Base-by-base conservation (phyloP, 1,140 invertebrate species). In the Teleopsis dalmanni region DNA sequence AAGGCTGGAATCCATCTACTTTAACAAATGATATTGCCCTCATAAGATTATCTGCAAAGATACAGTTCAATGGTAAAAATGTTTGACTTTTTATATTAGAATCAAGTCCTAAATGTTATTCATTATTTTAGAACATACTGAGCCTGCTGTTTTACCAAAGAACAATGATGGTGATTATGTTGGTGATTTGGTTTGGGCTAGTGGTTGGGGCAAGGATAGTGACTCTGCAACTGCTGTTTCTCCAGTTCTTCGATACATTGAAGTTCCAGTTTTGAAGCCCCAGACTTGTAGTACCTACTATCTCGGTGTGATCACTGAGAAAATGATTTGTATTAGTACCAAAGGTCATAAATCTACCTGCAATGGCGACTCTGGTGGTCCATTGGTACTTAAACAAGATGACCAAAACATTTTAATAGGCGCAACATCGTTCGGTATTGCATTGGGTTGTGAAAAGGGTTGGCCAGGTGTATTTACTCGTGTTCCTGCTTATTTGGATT, bases 351-450 rank as follows among this genome's bases (percentile, higher is more conserved):
- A 51, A 25, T 69, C 65, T 22, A 68, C 55, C 45, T 69, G 65
- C 52, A 64, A 62, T 54, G 77, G 77, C 43, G 76, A 79, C 58
- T 77, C 75, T 52, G 77, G 78, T 48, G 77, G 78, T 41, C 72
- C 74, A 3, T 55, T 79, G 46, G 62, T 74, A 13, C 25, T 34
- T n/a, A 31, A 21, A 9, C 10, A 45, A 6, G 31, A 16, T 21
- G 13, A 13, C n/a, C 22, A 22, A n/a, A 29, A 34, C n/a, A 7
- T 3, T 22, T 16, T 40, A 23, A 34, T 34, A 13, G 43, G 33
- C 14, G 33, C 23, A 1, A 21, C 43, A n/a, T 76, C 76, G 46
- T 80, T 78, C 55, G 76, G 77, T 7, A 75, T 75, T 44, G 53
- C 52, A 8, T 29, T 62, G 4, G 77, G 77, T 2, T 80, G 78